Conservation (phyloP, 2,888 invertebrate species). For the Orchesella flavescens region DNA sequence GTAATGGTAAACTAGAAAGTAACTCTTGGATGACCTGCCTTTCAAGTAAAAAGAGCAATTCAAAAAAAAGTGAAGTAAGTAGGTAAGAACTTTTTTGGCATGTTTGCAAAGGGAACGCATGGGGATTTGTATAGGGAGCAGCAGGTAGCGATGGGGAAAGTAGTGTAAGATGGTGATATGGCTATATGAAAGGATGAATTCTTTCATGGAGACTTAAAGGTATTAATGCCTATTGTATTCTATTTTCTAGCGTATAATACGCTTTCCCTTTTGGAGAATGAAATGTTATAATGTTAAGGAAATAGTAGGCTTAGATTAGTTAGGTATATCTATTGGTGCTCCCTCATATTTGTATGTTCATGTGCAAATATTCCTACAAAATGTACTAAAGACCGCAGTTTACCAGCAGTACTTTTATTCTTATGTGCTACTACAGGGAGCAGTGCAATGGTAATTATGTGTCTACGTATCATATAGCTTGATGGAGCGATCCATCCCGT, state of each 20-base stretch:
- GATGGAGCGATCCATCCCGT: conserved; percentile 62
- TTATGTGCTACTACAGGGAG: neutral
- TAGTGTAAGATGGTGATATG: no score
- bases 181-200: conserved; percentile 14
- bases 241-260: no score
- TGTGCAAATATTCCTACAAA: neutral
- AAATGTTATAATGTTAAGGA: no score
- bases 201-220: conserved; percentile 62
- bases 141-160: conserved; percentile 50
- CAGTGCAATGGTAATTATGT: conserved; percentile 55
- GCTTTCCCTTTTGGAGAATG: neutral
- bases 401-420: neutral
- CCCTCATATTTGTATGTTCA: no score
- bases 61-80: conserved; percentile 22
- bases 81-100: conserved; percentile 60
- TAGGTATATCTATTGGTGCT: neutral
- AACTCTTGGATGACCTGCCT: conserved; percentile 61
- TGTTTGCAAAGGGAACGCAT: conserved; percentile 13
- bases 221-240: conserved; percentile 36
- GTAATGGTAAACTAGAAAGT: conserved; percentile 1
- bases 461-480: conserved; percentile 37
- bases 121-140: conserved; percentile 28
- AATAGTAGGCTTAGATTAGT: neutral
- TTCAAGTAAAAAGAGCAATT: conserved; percentile 58
- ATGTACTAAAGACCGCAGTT: neutral